phyloP scores from a whole-genome alignment of 2,888 invertebrate species.

The Timema podura region DNA sequence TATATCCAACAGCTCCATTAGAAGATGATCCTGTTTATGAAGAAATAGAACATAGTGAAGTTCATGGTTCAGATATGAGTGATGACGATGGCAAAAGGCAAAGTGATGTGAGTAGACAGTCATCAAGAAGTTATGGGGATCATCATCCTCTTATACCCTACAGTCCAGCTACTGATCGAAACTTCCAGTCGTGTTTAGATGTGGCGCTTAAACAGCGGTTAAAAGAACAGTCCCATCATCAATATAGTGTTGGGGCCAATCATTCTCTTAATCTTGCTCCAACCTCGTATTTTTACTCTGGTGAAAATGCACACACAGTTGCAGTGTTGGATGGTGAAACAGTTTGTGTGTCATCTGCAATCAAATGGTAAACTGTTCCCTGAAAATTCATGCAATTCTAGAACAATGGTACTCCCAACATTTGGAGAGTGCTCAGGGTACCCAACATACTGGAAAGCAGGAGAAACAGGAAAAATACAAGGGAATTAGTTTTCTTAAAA shows the following conservation, averaged over 20 bases:
- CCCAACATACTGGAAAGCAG: neutral
- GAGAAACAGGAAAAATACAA: neutral
- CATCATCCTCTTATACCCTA: conserved; percentile 76
- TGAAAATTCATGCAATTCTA: conserved; percentile 36
- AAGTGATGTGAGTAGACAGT: conserved; percentile 65
- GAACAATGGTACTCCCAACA: conserved; percentile 48
- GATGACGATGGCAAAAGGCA: conserved; percentile 73
- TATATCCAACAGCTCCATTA: conserved; percentile 27
- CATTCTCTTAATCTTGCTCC: conserved; percentile 1
- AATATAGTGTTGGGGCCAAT: conserved; percentile 20
- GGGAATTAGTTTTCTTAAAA: neutral
- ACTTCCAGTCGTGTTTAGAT: conserved; percentile 38
- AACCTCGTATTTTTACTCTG: conserved; percentile 26
- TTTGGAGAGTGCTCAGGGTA: conserved; percentile 56
- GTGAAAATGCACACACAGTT: conserved; percentile 45
- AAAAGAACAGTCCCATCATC: conserved; percentile 40
- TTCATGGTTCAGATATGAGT: conserved; percentile 71
- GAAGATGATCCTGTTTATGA: conserved; percentile 76
- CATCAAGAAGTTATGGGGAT: conserved; percentile 73
- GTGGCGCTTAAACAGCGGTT: conserved; percentile 50
- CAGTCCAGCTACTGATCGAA: conserved; percentile 53
- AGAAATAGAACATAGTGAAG: conserved; percentile 69
- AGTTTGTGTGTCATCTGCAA: conserved; percentile 81
- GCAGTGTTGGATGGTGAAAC: conserved; percentile 83
- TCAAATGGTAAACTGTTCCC: conserved; percentile 53